phyloP scores from a whole-genome alignment of 2,113 vertebrate species.

The Siniperca knerii region DNA sequence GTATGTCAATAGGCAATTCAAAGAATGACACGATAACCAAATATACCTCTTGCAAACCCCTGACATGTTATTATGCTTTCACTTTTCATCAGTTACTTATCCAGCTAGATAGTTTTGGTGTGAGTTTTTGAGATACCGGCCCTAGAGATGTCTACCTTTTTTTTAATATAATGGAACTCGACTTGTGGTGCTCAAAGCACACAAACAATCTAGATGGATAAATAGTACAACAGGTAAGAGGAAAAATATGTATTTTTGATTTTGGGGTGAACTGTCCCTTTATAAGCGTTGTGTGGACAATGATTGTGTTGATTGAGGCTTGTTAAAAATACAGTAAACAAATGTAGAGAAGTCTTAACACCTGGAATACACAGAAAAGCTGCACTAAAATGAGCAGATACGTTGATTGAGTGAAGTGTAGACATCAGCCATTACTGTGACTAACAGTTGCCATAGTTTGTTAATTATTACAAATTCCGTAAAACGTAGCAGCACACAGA shows the following conservation, averaged over 20 bases:
- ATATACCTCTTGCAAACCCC: background rate
- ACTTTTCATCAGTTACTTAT: background rate
- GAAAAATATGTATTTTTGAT: too few relatives aligned
- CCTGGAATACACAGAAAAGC: background rate
- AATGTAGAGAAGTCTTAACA: background rate
- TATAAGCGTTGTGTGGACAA: background rate
- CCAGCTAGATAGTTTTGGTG: too few relatives aligned
- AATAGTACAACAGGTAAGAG: too few relatives aligned
- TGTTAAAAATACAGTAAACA: background rate
- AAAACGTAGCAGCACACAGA: background rate
- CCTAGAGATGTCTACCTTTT: too few relatives aligned
- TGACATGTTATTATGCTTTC: background rate
- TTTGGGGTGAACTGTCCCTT: too few relatives aligned
- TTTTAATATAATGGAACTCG: too few relatives aligned
- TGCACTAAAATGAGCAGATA: background rate
- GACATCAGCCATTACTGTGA: background rate
- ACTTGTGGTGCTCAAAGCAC: too few relatives aligned
- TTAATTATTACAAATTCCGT: background rate
- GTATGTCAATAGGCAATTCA: background rate
- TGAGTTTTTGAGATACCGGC: too few relatives aligned
- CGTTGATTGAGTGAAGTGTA: background rate
- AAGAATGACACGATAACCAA: background rate
- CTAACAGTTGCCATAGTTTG: background rate
- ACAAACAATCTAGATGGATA: too few relatives aligned
- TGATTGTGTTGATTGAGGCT: background rate